Percentiles rank a stretch among this genome's conserved stretches.
Evolutionary conservation across 1,140 invertebrate species (phyloP).

Genomic region (Ceratina australensis): DNA sequence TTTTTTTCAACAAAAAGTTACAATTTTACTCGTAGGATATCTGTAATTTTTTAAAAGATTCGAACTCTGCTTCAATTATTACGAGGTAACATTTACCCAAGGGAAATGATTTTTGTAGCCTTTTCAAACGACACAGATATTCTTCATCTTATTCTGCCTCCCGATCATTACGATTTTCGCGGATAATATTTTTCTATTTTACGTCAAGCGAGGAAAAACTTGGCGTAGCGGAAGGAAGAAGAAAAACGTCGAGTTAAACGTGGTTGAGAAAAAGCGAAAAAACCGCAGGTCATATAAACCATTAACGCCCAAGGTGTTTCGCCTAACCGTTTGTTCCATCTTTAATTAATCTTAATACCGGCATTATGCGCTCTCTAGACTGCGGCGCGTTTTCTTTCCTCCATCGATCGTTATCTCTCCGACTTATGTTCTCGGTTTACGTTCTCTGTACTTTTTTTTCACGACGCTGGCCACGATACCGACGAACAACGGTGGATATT

Average conservation of each 20-base stretch:
- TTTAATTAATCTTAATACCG: constrained; percentile 41
- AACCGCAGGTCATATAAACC: not conserved
- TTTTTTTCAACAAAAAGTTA: no score
- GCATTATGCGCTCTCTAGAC: not conserved
- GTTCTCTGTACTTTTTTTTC: not conserved
- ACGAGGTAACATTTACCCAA: no score
- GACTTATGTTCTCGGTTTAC: not conserved
- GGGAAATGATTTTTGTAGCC: no score
- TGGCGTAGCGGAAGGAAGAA: not conserved
- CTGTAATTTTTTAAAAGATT: no score
- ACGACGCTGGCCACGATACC: not conserved
- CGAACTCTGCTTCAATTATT: no score
- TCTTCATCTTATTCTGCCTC: no score
- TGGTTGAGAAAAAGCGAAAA: no score
- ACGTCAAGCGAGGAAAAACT: not conserved
- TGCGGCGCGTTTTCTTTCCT: constrained; percentile 15
- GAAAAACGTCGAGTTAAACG: not conserved
- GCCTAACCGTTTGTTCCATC: not conserved
- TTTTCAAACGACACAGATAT: no score
- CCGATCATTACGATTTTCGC: not conserved
- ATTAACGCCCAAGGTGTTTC: not conserved
- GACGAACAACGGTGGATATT: not conserved
- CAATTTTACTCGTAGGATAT: no score
- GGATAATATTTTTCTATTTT: no score
- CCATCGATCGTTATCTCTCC: constrained; percentile 35